Percentiles rank a stretch among this genome's conserved stretches.
Conservation (phyloP, 1,140 invertebrate species). For the Latrodectus geometricus region DNA sequence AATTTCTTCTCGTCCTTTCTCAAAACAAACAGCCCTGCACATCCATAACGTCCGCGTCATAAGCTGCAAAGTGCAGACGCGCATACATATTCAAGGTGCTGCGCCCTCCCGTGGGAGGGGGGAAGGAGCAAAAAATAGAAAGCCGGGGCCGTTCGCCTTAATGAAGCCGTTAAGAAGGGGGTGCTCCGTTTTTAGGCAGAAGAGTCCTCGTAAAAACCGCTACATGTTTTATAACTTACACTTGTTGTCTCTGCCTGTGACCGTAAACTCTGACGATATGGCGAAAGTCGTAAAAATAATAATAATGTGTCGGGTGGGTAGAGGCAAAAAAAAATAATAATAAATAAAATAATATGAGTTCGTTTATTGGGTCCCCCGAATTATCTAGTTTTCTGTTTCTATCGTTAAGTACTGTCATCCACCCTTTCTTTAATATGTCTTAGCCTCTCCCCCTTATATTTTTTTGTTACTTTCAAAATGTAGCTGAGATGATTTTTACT, state of each 20-base stretch:
- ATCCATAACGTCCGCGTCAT: not conserved
- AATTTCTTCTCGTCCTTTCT: slow-evolving; percentile 8
- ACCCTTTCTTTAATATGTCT: not conserved
- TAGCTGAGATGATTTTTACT: no score
- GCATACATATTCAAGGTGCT: slow-evolving; percentile 26
- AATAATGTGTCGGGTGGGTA: not conserved
- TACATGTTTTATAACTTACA: slow-evolving; percentile 56
- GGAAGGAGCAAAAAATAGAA: slow-evolving; percentile 36
- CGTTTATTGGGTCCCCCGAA: slow-evolving; percentile 29
- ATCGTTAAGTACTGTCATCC: not conserved
- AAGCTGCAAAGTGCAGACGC: not conserved
- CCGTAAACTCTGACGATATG: slow-evolving; percentile 30
- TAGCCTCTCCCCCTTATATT: no score
- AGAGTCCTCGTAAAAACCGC: slow-evolving; percentile 45
- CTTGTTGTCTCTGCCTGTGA: slow-evolving; percentile 38
- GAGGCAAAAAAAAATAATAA: slow-evolving; percentile 6
- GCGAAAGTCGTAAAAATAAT: slow-evolving; percentile 13
- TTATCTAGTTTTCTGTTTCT: slow-evolving; percentile 2
- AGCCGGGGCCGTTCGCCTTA: slow-evolving; percentile 45
- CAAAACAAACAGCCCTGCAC: slow-evolving; percentile 20
- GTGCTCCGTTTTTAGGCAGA: slow-evolving; percentile 31
- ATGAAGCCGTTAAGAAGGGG: slow-evolving; percentile 56
- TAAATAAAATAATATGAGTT: slow-evolving; percentile 3
- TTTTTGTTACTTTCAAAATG: no score
- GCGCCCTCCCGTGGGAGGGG: slow-evolving; percentile 2